Percentiles rank a stretch among this genome's conserved stretches.
Conservation (phyloP, 2,888 invertebrate genomes). For the Trissolcus japonicus region DNA sequence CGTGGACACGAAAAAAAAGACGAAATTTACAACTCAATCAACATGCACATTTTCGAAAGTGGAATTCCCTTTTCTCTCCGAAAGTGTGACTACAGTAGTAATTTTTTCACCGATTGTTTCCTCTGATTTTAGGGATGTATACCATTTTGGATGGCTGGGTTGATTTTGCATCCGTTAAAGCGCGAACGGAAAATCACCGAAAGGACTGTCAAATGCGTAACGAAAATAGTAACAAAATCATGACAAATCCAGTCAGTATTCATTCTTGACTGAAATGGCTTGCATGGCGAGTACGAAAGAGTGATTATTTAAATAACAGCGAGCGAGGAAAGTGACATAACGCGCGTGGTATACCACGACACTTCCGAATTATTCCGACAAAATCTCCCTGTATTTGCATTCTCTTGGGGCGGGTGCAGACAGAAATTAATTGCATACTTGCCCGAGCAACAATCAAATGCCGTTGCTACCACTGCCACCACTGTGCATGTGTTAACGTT, state of each 20-base stretch:
- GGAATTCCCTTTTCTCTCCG: too few species aligned
- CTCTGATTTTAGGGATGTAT: too few species aligned
- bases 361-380: conserved; percentile 72
- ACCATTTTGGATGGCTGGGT: too few species aligned
- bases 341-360: conserved; percentile 71
- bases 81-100: too few species aligned
- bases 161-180: too few species aligned
- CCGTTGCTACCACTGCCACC: conserved; percentile 56
- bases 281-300: conserved; percentile 54
- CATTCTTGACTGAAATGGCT: conserved; percentile 14
- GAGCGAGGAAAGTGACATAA: conserved; percentile 68
- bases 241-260: conserved; percentile 23
- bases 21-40: too few species aligned
- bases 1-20: conserved; percentile 35
- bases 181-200: too few species aligned
- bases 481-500: conserved; percentile 54
- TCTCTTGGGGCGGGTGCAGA: conserved; percentile 66
- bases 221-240: conserved; percentile 38
- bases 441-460: conserved; percentile 68
- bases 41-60: too few species aligned
- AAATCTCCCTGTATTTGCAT: conserved; percentile 72
- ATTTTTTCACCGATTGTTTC: too few species aligned
- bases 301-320: conserved; percentile 54
- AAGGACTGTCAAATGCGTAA: neutral
- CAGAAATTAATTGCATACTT: conserved; percentile 73